Percentiles rank a stretch among this genome's conserved stretches.
Evolutionary conservation across 2,113 vertebrate species (phyloP).

Genomic region (Centrocercus urophasianus): DNA sequence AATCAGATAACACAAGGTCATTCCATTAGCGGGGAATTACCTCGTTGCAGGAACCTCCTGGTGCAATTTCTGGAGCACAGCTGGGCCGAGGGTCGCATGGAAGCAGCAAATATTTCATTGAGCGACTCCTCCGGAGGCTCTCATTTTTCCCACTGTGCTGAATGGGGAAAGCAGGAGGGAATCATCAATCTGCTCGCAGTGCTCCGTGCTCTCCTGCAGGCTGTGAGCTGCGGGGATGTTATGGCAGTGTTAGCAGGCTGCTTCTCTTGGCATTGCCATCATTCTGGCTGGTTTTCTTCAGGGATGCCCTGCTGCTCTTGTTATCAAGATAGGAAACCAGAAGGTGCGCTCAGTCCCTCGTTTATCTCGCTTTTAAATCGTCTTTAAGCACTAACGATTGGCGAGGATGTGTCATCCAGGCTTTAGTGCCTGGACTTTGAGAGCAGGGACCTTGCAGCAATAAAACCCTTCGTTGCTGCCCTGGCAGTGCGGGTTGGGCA

Average conservation of each 20-base stretch:
- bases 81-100: background rate
- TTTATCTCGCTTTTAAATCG: background rate
- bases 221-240: background rate
- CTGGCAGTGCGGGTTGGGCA: background rate
- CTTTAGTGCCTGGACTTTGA: rapidly evolving
- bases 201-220: background rate
- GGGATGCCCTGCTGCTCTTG: background rate
- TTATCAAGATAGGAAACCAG: background rate
- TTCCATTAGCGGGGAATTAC: background rate
- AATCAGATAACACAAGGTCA: background rate
- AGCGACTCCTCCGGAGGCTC: background rate
- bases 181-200: background rate
- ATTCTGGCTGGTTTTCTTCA: rapidly evolving
- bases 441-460: rapidly evolving
- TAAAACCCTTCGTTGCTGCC: background rate
- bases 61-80: rapidly evolving
- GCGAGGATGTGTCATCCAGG: rapidly evolving
- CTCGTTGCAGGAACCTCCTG: rapidly evolving
- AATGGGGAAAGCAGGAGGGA: background rate
- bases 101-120: background rate
- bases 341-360: rapidly evolving
- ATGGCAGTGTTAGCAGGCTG: background rate
- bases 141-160: background rate
- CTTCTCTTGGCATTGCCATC: background rate
- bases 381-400: background rate